phyloP scores from a whole-genome alignment of 2,113 vertebrate species.

The Scolopax mira region DNA sequence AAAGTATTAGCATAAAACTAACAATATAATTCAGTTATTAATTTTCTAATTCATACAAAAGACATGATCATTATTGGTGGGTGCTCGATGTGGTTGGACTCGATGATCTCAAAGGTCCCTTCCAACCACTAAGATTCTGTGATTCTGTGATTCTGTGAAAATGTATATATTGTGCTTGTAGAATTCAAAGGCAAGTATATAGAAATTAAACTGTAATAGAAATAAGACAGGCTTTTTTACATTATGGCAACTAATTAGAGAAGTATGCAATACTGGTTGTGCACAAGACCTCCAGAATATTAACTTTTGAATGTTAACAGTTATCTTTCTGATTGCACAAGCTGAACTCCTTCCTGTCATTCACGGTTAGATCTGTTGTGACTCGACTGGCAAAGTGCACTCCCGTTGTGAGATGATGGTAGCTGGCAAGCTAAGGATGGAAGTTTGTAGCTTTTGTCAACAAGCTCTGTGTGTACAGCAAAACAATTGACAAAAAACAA shows the following conservation, averaged over 20 bases:
- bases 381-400: neutral
- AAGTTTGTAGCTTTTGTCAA: neutral
- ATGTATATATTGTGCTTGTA: neutral
- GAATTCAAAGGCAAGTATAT: neutral
- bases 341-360: neutral
- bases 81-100: too few species aligned
- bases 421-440: neutral
- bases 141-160: too few species aligned
- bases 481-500: neutral
- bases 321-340: neutral
- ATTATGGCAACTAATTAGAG: neutral
- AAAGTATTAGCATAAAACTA: neutral
- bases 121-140: too few species aligned
- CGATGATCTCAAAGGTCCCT: too few species aligned
- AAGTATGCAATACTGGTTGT: neutral
- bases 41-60: neutral
- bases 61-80: neutral
- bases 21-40: neutral
- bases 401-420: neutral
- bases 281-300: neutral
- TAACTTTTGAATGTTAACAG: neutral
- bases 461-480: neutral
- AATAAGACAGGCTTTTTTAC: neutral
- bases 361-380: neutral
- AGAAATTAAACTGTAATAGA: neutral